Evolutionary conservation across 2,797 vertebrate species (phyloP), one percentile per base, ranked within the genome.

Genomic region (Salarias fasciatus): DNA sequence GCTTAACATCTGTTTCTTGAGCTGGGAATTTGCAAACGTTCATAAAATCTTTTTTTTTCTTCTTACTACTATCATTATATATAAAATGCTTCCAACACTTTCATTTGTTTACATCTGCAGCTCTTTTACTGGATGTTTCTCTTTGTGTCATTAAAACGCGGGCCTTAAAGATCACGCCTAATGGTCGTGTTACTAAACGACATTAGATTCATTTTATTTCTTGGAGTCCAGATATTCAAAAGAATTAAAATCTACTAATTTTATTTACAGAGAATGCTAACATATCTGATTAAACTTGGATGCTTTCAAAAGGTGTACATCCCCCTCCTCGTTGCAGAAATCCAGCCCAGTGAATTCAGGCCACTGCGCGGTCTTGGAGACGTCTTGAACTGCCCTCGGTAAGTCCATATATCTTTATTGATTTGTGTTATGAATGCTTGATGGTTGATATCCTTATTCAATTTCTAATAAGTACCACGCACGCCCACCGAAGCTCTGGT

Each of bases 331-430:
- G 6, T 85, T 86, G 66, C 89, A 94, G 93, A 91, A 85, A 76
- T 80, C 76, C 87, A 53, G 64, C 61, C 69, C 65, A 88, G 83
- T 92, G 69, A 85, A 85, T 52, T 48, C 76, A 73, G 84, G 72
- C 72, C 74, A 69, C 69, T 67, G 58, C 63, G 10, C 75, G 75
- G 79, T 84, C 80, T 75, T 73, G 60, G 42, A 66, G 72, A 84
- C 83, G 88, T 80, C 85, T 75, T 84, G 76, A 77, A 69, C 82
- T 70, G 84, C 80, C 77, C 71, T 72, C 79, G 92, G 92, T 94
- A 84, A 93, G 93, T 89, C 77, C 74, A 91, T 84, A 85, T 79
- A 82, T 90, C 82, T 82, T 87, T 89, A 90, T 91, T 90, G 88
- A 89, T 92, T 88, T 89, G 71, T 85, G 79, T 85, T 84, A 82